Evolutionary conservation across 1,140 invertebrate species (phyloP).

Genomic region (Propsilocerus akamusi): DNA sequence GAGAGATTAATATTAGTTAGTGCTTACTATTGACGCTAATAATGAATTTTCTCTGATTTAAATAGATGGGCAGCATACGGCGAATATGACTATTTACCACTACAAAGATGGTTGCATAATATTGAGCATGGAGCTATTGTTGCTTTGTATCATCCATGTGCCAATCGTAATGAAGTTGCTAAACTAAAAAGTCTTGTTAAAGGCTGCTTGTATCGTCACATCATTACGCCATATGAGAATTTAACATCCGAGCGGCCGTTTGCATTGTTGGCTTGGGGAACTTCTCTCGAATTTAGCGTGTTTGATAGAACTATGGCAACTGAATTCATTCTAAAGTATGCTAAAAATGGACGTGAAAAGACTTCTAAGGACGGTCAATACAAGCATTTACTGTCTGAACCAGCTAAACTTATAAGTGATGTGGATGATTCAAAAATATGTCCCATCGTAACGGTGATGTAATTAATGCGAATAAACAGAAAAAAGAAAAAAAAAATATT

Average conservation of each 20-base stretch:
- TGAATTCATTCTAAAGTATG: slow-evolving; percentile 45
- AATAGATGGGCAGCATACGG: slow-evolving; percentile 54
- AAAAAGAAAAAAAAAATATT: background rate
- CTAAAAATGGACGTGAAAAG: slow-evolving; percentile 43
- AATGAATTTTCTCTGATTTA: background rate
- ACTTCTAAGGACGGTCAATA: slow-evolving; percentile 42
- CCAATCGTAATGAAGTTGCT: slow-evolving; percentile 43
- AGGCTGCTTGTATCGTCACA: slow-evolving; percentile 54
- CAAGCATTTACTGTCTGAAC: slow-evolving; percentile 28
- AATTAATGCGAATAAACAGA: background rate
- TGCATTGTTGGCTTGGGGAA: slow-evolving; percentile 60
- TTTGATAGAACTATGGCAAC: slow-evolving; percentile 34
- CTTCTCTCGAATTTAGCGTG: slow-evolving; percentile 47
- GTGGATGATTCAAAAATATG: slow-evolving; percentile 30
- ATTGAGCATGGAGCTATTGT: slow-evolving; percentile 73
- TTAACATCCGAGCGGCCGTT: slow-evolving; percentile 45
- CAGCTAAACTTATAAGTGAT: slow-evolving; percentile 32
- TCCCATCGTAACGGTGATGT: slow-evolving; percentile 13
- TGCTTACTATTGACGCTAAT: slow-evolving; percentile 3
- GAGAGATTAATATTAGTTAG: slow-evolving; percentile 16
- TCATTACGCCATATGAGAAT: slow-evolving; percentile 56
- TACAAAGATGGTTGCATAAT: slow-evolving; percentile 68
- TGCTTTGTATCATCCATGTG: slow-evolving; percentile 78
- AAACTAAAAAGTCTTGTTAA: slow-evolving; percentile 40
- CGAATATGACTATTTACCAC: slow-evolving; percentile 62